phyloP scores from a whole-genome alignment of 2,888 invertebrate genomes.

The Harpalus rubripes region DNA sequence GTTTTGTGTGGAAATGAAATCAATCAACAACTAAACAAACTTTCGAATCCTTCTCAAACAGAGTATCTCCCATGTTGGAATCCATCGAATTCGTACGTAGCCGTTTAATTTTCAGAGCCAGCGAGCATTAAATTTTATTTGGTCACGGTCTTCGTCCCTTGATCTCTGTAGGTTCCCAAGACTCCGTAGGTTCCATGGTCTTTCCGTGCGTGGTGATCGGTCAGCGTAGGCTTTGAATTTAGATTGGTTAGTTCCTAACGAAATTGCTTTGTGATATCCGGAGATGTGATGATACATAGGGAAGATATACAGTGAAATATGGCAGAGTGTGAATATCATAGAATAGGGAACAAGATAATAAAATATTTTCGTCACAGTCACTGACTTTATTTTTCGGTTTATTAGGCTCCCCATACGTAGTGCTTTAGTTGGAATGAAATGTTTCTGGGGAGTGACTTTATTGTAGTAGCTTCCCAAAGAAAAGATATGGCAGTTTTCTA shows the following conservation, averaged over 20 bases:
- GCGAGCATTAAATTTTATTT: slow-evolving; percentile 63
- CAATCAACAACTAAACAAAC: slow-evolving; percentile 19
- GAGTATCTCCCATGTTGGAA: background rate
- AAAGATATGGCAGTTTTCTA: too few species aligned
- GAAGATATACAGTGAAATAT: slow-evolving; percentile 5
- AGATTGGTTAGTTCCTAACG: slow-evolving; percentile 66
- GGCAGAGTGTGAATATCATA: background rate
- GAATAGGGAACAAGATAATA: background rate
- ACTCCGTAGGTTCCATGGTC: background rate
- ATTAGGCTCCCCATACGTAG: background rate
- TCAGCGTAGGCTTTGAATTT: slow-evolving; percentile 65
- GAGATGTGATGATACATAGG: slow-evolving; percentile 18
- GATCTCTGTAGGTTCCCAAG: slow-evolving; percentile 42
- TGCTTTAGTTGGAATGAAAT: too few species aligned
- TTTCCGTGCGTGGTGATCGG: slow-evolving; percentile 51
- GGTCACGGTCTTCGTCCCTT: slow-evolving; percentile 53
- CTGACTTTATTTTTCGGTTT: background rate
- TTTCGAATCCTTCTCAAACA: slow-evolving; percentile 6
- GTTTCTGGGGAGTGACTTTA: too few species aligned
- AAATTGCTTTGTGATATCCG: slow-evolving; percentile 64
- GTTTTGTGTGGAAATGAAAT: background rate
- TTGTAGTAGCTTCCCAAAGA: too few species aligned
- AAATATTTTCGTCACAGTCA: background rate
- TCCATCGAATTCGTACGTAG: slow-evolving; percentile 29
- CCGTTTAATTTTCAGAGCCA: slow-evolving; percentile 61